Percentiles rank a stretch among this genome's conserved stretches.
Evolutionary conservation across 2,113 vertebrate species (phyloP).

Genomic region (Emydura subglobosa): DNA sequence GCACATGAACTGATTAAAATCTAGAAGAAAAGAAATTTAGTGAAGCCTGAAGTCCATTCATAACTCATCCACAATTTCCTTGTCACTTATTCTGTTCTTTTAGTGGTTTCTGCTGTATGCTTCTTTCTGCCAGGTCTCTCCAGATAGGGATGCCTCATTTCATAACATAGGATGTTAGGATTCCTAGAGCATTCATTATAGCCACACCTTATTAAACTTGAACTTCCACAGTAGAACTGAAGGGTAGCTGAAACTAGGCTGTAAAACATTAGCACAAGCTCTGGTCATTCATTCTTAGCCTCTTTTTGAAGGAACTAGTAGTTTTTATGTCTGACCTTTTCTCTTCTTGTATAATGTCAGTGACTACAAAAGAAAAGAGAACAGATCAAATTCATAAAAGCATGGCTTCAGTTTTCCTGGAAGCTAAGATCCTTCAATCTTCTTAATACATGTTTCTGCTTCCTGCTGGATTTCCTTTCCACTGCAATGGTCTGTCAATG

Average conservation of each 20-base stretch:
- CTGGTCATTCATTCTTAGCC: not conserved
- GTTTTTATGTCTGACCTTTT: not conserved
- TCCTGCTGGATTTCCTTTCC: constrained; percentile 41
- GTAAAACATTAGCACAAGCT: not conserved
- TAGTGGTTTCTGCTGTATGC: constrained; percentile 57
- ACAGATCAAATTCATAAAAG: constrained; percentile 3
- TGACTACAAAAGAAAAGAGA: not conserved
- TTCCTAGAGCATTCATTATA: constrained; percentile 57
- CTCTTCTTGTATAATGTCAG: not conserved
- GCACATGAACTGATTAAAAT: not conserved
- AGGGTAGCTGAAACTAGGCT: constrained; percentile 52
- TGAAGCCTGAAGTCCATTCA: constrained; percentile 32
- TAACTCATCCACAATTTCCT: not conserved
- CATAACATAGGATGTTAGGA: constrained; percentile 54
- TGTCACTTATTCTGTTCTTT: constrained; percentile 32
- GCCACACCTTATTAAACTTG: constrained; percentile 73
- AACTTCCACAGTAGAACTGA: constrained; percentile 66
- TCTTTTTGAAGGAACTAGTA: not conserved
- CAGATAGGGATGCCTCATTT: constrained; percentile 7
- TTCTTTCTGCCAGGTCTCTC: constrained; percentile 53
- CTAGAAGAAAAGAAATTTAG: constrained; percentile 2
- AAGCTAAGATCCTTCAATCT: constrained; percentile 16
- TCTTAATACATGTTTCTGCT: constrained; percentile 18
- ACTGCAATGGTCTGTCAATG: not conserved
- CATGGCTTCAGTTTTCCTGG: constrained; percentile 30